Evolutionary conservation across 2,888 invertebrate species (phyloP), one percentile per base, ranked within the genome.

Genomic region (Dryobota labecula): DNA sequence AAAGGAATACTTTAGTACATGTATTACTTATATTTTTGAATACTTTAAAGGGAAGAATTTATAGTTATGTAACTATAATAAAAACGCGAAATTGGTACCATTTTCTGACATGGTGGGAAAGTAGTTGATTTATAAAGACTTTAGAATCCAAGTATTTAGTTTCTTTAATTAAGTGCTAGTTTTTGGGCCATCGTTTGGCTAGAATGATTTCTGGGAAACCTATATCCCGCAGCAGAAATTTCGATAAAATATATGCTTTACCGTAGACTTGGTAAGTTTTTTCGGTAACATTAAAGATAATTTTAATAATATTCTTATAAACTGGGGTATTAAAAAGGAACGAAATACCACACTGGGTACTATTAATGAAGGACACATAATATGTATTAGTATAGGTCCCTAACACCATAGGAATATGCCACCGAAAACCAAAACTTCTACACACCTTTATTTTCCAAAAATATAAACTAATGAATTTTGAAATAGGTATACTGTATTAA

Each of bases 361-460:
- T 30, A 43, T 15, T 1, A 45, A 11, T 13, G 5, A 27, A 54
- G 2, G 6, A 60, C 13, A 60, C 4, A 30, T 54, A 36, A 24
- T 24, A n/a, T n/a, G n/a, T n/a, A 61, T 45, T 15, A 58, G 7
- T 53, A 58, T n/a, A 63, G 75, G 73, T 80, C 66, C 80, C 76
- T 66, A 67, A 62, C 36, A 81, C 79, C 78, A 69, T 61, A 80
- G 73, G 73, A 75, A 83, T 65, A 73, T 20, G 24, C 3, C 54
- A 63, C 53, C 54, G 27, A n/a, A n/a, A 20, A 36, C 9, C 4
- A 41, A 20, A 30, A 33, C 6, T 41, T 15, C 15, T 8, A 18
- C 6, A 15, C 15, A 0, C 13, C 2, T 45, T 18, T 0, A 6
- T 41, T 79, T 47, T 33, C 47, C 74, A 80, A 74, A 54, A 80